Evolutionary conservation across 2,113 vertebrate genomes (phyloP).

Genomic region (Plotosus lineatus): DNA sequence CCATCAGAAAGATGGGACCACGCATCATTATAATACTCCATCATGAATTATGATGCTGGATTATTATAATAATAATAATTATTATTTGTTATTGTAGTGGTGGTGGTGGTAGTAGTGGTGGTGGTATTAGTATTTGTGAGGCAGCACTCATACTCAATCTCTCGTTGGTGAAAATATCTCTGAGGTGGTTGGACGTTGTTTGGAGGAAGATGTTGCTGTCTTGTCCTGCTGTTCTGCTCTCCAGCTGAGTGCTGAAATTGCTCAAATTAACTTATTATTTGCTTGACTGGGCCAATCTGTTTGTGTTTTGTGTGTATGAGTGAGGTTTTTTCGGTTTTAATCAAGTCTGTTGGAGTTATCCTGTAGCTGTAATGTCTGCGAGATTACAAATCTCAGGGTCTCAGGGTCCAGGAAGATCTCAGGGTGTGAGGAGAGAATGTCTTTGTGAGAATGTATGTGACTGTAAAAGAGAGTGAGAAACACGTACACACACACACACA

Average conservation of each 20-base stretch:
- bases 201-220: constrained; percentile 64
- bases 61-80: neutral
- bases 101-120: neutral
- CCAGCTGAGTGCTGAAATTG: constrained; percentile 76
- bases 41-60: constrained; percentile 29
- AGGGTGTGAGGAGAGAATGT: constrained; percentile 49
- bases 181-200: constrained; percentile 50
- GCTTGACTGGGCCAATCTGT: constrained; percentile 80
- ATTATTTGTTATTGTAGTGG: neutral
- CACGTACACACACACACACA: constrained; percentile 4
- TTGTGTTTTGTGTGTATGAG: constrained; percentile 69
- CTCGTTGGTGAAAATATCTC: neutral
- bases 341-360: constrained; percentile 69
- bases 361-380: constrained; percentile 60
- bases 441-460: constrained; percentile 46
- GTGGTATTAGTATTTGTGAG: neutral
- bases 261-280: constrained; percentile 85
- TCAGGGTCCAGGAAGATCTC: constrained; percentile 52
- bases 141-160: neutral
- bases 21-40: constrained; percentile 52
- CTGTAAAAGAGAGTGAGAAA: neutral
- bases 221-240: constrained; percentile 74
- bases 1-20: constrained; percentile 56
- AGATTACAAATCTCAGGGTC: constrained; percentile 61
- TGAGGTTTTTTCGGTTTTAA: constrained; percentile 64